Conservation (phyloP, 2,797 vertebrate species). For the Melanotaenia pygmaea region DNA sequence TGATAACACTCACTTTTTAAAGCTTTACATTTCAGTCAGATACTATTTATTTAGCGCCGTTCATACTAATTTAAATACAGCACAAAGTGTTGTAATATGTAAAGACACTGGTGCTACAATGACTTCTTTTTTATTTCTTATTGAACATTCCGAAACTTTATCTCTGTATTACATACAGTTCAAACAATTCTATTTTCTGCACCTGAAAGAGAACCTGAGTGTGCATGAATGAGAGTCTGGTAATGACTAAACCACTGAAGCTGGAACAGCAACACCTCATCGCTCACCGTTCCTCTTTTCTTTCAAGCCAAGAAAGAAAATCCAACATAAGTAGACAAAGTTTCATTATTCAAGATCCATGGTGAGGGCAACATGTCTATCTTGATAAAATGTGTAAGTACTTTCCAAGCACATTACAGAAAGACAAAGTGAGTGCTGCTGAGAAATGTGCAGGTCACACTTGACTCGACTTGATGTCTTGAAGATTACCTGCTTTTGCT, state of each 20-base stretch:
- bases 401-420: conserved; percentile 21
- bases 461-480: background rate
- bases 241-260: conserved; percentile 41
- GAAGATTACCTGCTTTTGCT: conserved; percentile 8
- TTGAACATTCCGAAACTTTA: background rate
- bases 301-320: conserved; percentile 42
- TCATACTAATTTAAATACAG: background rate
- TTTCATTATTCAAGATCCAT: conserved; percentile 39
- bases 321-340: conserved; percentile 16
- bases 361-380: conserved; percentile 36
- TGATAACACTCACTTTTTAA: background rate
- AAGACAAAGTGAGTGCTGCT: conserved; percentile 8
- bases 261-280: conserved; percentile 25
- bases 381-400: conserved; percentile 44
- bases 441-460: conserved; percentile 18
- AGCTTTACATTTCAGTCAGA: background rate
- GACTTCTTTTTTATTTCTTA: background rate
- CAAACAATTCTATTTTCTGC: conserved; percentile 25
- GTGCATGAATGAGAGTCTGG: conserved; percentile 24
- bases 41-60: background rate
- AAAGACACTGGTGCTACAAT: background rate
- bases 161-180: conserved; percentile 1
- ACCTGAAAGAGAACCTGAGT: conserved; percentile 32
- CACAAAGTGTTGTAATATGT: background rate
- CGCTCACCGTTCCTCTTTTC: conserved; percentile 15